Base-by-base conservation (phyloP, 2,888 invertebrate genomes). In the Fabriciana adippe region DNA sequence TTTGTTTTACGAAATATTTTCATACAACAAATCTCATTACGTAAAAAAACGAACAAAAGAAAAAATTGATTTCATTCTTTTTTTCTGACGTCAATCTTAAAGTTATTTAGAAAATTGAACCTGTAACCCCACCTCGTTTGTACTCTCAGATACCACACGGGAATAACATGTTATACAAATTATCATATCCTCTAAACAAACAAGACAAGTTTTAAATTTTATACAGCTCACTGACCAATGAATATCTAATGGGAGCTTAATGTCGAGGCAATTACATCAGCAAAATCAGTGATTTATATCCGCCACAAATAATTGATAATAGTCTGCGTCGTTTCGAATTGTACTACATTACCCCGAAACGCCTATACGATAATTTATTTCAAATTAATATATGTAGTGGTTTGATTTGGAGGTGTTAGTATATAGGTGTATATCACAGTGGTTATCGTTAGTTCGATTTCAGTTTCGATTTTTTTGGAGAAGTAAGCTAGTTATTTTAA, bases 211-310 rank as follows among this genome's bases (percentile, higher is more conserved):
- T 51, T 51, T 61, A 18, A 66, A 68, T 55, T 66, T 66, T 65
- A 57, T 51, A 45, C 63, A 21, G 66, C 53, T 55, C 41, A 66
- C 21, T 66, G 55, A 59, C 47, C 68, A 60, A 60, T 66, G 66
- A 66, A 55, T 68, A 65, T 35, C 51, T 26, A 62, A 63, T 66
- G 64, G 64, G 18, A 51, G 63, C 71, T 54, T 63, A 68, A 66
- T 64, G 63, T 64, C 31, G 67, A 55, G 67, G 47, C 67, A 67
- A 70, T 70, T 64, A 65, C 66, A 69, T 68, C 61, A 71, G 72
- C 72, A 21, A 50, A 61, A 66, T 61, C 61, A 61, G 18, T 67
- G 67, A 71, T 72, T 72, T 66, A 68, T 65, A 55, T 67, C 63
- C 21, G 48, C 59, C 56, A 60, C 64, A 55, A 66, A 66, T 71